These are phyloP conservation scores for Melospiza georgiana DNA, from an alignment of 2,113 vertebrate genomes.

Conservation along the genomic window DNA sequence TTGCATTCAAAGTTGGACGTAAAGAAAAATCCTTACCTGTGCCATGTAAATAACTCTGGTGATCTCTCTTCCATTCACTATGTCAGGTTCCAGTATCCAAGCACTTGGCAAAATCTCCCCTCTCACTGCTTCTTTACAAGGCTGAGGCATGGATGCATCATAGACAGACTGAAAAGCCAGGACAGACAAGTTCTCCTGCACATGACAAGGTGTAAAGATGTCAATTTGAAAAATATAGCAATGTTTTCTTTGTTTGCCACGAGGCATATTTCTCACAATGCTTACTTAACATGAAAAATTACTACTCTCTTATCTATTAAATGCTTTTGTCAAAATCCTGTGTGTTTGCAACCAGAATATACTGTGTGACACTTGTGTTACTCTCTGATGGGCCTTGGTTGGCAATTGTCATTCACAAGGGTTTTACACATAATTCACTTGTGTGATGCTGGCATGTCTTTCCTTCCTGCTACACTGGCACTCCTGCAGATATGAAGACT, in stretches of 20 bases:
- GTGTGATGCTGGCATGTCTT: neutral
- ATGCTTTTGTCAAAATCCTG: neutral
- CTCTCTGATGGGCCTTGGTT: neutral
- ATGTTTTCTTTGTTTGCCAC: neutral
- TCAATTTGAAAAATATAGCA: neutral
- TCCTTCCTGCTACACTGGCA: neutral
- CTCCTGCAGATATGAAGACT: neutral
- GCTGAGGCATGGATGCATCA: constrained; percentile 89
- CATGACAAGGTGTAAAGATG: neutral
- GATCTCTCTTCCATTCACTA: constrained; percentile 77
- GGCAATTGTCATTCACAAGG: neutral
- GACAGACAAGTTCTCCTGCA: constrained; percentile 81
- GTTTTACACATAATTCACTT: neutral
- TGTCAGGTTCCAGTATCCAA: constrained; percentile 89
- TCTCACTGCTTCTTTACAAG: constrained; percentile 84
- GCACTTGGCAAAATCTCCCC: constrained; percentile 95
- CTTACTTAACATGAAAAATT: neutral
- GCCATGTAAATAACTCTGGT: constrained; percentile 88
- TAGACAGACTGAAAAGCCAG: constrained; percentile 92
- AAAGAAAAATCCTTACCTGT: constrained; percentile 78
- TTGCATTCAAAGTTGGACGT: neutral
- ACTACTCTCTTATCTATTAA: neutral
- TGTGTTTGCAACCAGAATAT: neutral
- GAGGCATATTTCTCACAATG: neutral
- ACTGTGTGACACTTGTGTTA: neutral